phyloP scores from a whole-genome alignment of 2,113 vertebrate genomes.

The Salvelinus namaycush region DNA sequence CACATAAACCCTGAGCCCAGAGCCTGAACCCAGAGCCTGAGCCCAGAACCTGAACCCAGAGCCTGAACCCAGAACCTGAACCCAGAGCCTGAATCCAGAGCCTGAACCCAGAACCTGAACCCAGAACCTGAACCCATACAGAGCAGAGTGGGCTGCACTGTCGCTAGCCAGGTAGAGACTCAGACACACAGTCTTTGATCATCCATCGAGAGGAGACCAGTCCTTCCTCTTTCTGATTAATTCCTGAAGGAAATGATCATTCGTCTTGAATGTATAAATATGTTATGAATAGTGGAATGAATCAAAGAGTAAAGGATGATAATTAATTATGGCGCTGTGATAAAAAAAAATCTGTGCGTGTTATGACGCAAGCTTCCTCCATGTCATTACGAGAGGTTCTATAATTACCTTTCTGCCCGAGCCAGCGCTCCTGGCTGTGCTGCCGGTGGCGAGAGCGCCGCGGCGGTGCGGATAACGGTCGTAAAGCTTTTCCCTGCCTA shows the following conservation, averaged over 20 bases:
- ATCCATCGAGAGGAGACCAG: slow-evolving; percentile 62
- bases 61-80: not conserved
- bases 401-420: slow-evolving; percentile 77
- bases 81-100: not conserved
- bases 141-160: not conserved
- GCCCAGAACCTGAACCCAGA: not conserved
- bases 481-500: slow-evolving; percentile 76
- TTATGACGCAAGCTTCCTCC: slow-evolving; percentile 77
- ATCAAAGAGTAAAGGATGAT: slow-evolving; percentile 78
- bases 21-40: no score
- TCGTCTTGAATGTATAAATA: slow-evolving; percentile 82
- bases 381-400: slow-evolving; percentile 71
- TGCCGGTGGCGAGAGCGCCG: slow-evolving; percentile 59
- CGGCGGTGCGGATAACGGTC: slow-evolving; percentile 67
- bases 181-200: slow-evolving; percentile 65
- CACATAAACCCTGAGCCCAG: not conserved
- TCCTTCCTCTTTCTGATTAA: slow-evolving; percentile 75
- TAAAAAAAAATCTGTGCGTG: slow-evolving; percentile 75
- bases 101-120: no score
- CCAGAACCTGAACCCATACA: not conserved
- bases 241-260: slow-evolving; percentile 81
- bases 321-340: slow-evolving; percentile 76
- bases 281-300: slow-evolving; percentile 80
- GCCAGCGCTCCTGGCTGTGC: slow-evolving; percentile 71
- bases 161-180: slow-evolving; percentile 55